Evolutionary conservation across 2,113 vertebrate species (phyloP).

Genomic region (Coturnix japonica): DNA sequence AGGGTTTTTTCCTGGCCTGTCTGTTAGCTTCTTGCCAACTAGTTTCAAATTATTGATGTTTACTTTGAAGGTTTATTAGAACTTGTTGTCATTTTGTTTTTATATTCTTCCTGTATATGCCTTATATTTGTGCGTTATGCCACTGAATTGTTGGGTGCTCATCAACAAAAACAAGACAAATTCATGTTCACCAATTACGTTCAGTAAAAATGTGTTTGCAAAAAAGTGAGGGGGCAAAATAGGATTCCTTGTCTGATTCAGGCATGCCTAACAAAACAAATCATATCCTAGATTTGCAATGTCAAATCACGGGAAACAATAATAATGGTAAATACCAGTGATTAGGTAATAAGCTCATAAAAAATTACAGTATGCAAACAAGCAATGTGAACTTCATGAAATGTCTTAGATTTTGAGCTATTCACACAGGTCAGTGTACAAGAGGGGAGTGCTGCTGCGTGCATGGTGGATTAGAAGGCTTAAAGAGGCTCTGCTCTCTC

Average conservation of each 20-base stretch:
- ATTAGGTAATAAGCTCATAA: background rate
- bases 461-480: conserved; percentile 35
- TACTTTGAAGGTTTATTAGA: background rate
- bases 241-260: background rate
- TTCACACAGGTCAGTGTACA: background rate
- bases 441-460: background rate
- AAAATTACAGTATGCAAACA: background rate
- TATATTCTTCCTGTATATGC: background rate
- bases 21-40: background rate
- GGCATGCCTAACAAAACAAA: background rate
- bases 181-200: background rate
- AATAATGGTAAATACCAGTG: background rate
- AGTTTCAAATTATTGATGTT: background rate
- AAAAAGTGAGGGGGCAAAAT: background rate
- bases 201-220: background rate
- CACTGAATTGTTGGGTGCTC: background rate
- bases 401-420: background rate
- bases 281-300: background rate
- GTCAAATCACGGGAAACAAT: conserved; percentile 2
- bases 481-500: conserved; percentile 20
- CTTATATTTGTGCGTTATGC: background rate
- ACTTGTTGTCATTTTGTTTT: background rate
- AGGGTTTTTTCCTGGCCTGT: background rate
- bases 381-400: background rate
- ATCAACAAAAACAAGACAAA: background rate